These are phyloP conservation scores for Thalassarche chlororhynchos DNA, from an alignment of 2,113 vertebrate genomes.

Conservation along the genomic window DNA sequence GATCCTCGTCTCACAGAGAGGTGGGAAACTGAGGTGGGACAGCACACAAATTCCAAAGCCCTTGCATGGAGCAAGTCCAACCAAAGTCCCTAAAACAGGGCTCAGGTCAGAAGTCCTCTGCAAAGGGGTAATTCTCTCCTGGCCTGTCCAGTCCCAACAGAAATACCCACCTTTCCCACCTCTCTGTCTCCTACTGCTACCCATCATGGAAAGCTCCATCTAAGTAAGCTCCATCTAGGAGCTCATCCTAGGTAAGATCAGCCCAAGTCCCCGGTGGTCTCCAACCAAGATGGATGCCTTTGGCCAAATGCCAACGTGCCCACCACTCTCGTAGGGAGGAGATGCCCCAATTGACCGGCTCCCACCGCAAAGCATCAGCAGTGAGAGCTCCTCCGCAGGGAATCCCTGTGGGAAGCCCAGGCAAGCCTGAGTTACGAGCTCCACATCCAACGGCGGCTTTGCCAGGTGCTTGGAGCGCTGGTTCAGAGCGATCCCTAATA, in stretches of 20 bases:
- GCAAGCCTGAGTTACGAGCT: neutral
- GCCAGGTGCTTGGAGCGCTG: constrained; percentile 10
- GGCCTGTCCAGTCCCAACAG: neutral
- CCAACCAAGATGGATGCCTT: neutral
- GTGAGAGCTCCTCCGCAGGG: neutral
- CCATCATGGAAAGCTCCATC: fast-evolving
- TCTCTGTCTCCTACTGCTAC: neutral
- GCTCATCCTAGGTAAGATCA: neutral
- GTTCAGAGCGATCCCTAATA: neutral
- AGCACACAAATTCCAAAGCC: neutral
- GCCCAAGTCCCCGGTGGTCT: neutral
- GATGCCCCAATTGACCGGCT: fast-evolving
- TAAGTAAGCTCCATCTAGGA: fast-evolving
- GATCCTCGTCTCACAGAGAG: neutral
- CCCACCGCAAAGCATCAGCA: fast-evolving
- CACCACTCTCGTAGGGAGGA: neutral
- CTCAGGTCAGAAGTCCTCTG: neutral
- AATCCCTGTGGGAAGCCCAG: neutral
- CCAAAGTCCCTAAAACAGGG: neutral
- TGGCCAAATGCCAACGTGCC: neutral
- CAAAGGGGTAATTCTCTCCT: neutral
- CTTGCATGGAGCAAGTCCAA: neutral
- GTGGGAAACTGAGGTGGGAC: neutral
- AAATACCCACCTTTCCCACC: neutral
- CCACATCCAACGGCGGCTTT: neutral